Percentiles rank a stretch among this genome's conserved stretches.
Evolutionary conservation across 2,797 vertebrate species (phyloP).

Genomic region (Sebastes nivosus): DNA sequence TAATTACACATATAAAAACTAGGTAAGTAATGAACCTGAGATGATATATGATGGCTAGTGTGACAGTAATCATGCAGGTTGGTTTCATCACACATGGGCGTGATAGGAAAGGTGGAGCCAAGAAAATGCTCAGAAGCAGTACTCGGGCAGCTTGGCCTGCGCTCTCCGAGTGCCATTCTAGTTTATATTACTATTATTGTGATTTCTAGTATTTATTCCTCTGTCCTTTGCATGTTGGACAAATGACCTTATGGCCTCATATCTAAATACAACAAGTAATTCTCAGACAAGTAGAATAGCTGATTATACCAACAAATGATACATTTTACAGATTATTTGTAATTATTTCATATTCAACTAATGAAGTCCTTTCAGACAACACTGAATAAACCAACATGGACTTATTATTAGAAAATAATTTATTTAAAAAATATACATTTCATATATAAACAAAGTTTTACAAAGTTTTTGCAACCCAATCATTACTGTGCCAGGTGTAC

Average conservation of each 20-base stretch:
- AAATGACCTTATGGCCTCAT: neutral
- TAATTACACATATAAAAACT: no score
- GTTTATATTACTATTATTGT: neutral
- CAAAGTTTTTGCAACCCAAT: neutral
- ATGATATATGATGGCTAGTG: no score
- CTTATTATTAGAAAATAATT: neutral
- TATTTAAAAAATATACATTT: conserved; percentile 27
- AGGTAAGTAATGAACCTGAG: no score
- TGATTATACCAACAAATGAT: neutral
- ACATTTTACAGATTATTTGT: neutral
- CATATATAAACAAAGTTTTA: neutral
- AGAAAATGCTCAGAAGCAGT: no score
- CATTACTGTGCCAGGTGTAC: neutral
- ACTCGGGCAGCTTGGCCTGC: no score
- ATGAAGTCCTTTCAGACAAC: neutral
- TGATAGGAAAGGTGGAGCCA: no score
- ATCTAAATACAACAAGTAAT: neutral
- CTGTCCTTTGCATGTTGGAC: neutral
- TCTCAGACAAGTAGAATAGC: neutral
- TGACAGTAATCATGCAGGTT: no score
- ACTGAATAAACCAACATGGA: neutral
- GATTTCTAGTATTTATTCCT: neutral
- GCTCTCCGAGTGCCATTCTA: no score
- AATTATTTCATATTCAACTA: neutral
- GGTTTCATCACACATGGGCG: no score